Percentiles rank a stretch among this genome's conserved stretches.
Conservation (phyloP, 2,113 vertebrate genomes). For the Callipepla californica region DNA sequence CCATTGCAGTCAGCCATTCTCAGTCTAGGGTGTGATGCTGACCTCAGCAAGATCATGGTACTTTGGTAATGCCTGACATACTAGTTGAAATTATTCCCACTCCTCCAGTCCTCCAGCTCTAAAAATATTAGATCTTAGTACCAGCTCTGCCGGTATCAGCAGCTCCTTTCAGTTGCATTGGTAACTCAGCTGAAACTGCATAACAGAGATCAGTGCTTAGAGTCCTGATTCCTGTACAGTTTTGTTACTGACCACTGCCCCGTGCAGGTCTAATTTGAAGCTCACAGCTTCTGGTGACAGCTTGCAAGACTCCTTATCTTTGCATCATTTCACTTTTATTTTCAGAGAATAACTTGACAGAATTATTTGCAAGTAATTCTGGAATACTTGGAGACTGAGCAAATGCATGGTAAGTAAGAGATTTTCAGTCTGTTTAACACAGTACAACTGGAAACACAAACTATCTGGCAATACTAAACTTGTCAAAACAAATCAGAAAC, state of each 20-base stretch:
- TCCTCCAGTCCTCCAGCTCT: not conserved
- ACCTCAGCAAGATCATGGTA: not conserved
- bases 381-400: not conserved
- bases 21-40: not conserved
- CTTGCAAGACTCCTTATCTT: not conserved
- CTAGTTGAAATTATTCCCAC: not conserved
- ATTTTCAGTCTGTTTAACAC: not conserved
- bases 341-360: not conserved
- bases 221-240: not conserved
- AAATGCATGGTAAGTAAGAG: not conserved
- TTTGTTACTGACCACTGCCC: not conserved
- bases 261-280: not conserved
- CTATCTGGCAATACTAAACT: not conserved
- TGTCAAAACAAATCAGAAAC: not conserved
- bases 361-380: not conserved
- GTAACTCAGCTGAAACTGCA: not conserved
- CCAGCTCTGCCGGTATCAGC: not conserved
- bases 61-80: not conserved
- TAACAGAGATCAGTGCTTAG: not conserved
- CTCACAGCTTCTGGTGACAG: not conserved
- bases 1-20: not conserved
- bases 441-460: not conserved
- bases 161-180: not conserved
- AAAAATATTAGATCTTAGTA: not conserved
- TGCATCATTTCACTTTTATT: not conserved